Evolutionary conservation across 2,888 invertebrate genomes (phyloP), one percentile per base, ranked within the genome.

Genomic region (Sphaeridia pumilis): DNA sequence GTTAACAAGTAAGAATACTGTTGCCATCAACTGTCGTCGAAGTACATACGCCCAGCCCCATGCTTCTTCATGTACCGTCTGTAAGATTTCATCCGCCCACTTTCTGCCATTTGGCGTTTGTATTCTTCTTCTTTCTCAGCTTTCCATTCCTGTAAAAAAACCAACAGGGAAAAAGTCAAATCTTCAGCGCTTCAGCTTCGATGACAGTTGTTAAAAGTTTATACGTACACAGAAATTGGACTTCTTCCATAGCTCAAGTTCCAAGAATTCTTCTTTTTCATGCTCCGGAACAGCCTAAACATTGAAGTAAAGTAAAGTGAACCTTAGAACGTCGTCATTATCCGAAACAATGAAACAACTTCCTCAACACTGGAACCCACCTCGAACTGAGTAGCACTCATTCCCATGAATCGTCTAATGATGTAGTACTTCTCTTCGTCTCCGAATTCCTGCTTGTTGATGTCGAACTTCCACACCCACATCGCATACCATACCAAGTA

Each of bases 41-140:
- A 93, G n/a, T 86, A 87, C 76, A 93, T 86, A 67, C 90, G 78
- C 1, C 87, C 84, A 0, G 86, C 81, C 2, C 89, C 90, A 69
- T 89, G 88, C 66, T 84, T 86, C 71, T 88, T 90, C 74, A 93
- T 82, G 70, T 87, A 92, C 54, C 93, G 76, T 56, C 92, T 76
- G 68, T 90, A 90, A 58, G 86, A 83, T 71, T 90, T 92, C 69
- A 89, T 87, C 67, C 82, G 80, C 48, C 84, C 83, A 72, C 82
- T 90, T 66, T 89, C 86, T 0, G 90, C 87, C 67, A 90, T 70
- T 64, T 86, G 82, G 61, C 82, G 82, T 67, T 87, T 88, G 67
- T 82, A 78, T 68, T 87, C 84, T 65, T 87, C 87, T 64, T 92
- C 90, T 69, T 87, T 83, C 49, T 81, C 76, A 61, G 78, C 73